Percentiles rank a stretch among this genome's conserved stretches.
phyloP scores from a whole-genome alignment of 1,140 invertebrate genomes.

The Dendrolimus kikuchii region DNA sequence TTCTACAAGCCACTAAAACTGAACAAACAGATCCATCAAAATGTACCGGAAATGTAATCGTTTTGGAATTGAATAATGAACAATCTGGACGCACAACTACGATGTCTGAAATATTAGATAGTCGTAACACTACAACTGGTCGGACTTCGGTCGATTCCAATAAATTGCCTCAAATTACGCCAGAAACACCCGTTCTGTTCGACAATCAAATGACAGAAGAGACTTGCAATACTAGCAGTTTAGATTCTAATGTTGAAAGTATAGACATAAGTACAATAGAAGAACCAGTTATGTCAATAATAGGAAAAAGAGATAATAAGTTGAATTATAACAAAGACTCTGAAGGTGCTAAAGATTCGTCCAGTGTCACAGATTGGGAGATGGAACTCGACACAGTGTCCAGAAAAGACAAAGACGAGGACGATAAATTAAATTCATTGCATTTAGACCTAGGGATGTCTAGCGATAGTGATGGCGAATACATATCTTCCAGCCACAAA shows the following conservation, averaged over 20 bases:
- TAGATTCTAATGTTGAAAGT: constrained; percentile 59
- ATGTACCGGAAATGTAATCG: constrained; percentile 55
- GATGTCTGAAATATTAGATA: constrained; percentile 62
- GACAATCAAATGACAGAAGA: constrained; percentile 59
- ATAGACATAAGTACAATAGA: constrained; percentile 49
- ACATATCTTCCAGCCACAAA: constrained; percentile 42
- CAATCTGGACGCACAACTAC: constrained; percentile 52
- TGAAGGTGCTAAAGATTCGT: constrained; percentile 42
- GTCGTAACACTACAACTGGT: constrained; percentile 27
- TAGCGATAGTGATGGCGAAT: constrained; percentile 67
- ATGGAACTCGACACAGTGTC: constrained; percentile 72
- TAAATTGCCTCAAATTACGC: constrained; percentile 57
- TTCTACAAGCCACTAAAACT: constrained; percentile 56
- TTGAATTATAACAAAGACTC: constrained; percentile 37
- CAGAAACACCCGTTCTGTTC: constrained; percentile 72
- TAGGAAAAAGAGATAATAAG: constrained; percentile 43
- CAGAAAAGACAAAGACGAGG: constrained; percentile 58
- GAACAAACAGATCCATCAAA: constrained; percentile 48
- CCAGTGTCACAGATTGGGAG: constrained; percentile 73
- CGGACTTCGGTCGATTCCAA: constrained; percentile 29
- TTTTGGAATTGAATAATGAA: constrained; percentile 65
- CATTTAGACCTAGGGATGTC: constrained; percentile 68
- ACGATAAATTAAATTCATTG: constrained; percentile 60
- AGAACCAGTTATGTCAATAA: constrained; percentile 29
- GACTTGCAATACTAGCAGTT: constrained; percentile 54